Percentiles rank a stretch among this genome's conserved stretches.
Conservation (phyloP, 2,113 vertebrate genomes). For the Columbina picui region DNA sequence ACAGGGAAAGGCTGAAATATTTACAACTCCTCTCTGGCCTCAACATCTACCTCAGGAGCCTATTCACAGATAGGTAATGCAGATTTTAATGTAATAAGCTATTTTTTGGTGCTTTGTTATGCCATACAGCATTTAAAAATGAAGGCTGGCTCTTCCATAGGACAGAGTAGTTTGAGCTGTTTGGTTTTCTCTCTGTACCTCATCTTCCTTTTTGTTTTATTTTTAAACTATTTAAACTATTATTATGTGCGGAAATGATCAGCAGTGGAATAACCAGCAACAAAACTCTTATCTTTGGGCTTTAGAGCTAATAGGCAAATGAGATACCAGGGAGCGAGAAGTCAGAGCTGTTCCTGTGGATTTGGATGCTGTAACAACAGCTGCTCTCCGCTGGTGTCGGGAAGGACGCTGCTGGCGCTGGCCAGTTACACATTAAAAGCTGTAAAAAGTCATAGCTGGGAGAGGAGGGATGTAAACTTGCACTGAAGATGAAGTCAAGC, state of each 20-base stretch:
- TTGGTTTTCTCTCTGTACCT: neutral
- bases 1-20: neutral
- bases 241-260: slow-evolving; percentile 20
- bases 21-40: neutral
- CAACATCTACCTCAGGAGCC: neutral
- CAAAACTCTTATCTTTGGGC: neutral
- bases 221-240: no score
- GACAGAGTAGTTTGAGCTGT: neutral
- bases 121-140: neutral
- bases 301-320: neutral
- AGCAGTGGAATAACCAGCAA: neutral
- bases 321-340: neutral
- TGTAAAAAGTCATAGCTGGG: neutral
- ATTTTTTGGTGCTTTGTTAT: neutral
- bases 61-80: neutral
- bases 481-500: neutral
- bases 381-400: accelerated
- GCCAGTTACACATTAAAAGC: neutral
- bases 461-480: neutral
- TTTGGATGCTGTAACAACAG: neutral
- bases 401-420: neutral
- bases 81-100: neutral
- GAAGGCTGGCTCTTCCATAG: neutral
- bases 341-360: neutral
- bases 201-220: neutral